Evolutionary conservation across 2,888 invertebrate species (phyloP).

Genomic region (Thera britannica): DNA sequence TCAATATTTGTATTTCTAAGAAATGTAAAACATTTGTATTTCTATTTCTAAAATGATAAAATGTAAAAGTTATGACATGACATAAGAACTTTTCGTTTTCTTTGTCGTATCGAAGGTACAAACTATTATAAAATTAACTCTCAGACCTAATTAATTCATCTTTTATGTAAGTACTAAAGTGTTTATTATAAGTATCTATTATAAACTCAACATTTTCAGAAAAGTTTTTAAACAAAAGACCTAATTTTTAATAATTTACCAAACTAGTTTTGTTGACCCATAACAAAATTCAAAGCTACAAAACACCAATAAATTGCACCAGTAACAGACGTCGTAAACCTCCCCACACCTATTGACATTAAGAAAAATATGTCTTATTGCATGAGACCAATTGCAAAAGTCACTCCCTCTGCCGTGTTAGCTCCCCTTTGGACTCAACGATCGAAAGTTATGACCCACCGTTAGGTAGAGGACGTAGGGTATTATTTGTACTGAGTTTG

Average conservation of each 20-base stretch:
- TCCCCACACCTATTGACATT: constrained; percentile 58
- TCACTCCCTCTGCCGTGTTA: constrained; percentile 58
- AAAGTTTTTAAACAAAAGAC: not conserved
- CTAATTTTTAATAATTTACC: no score
- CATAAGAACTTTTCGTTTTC: no score
- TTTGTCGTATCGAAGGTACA: no score
- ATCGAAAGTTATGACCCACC: constrained; percentile 67
- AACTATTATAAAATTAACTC: no score
- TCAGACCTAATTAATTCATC: no score
- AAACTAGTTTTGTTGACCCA: not conserved
- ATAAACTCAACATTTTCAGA: not conserved
- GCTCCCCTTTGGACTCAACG: constrained; percentile 62
- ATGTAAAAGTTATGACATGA: no score
- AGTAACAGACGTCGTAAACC: constrained; percentile 49
- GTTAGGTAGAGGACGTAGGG: constrained; percentile 45
- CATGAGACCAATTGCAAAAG: constrained; percentile 64
- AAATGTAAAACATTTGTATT: no score
- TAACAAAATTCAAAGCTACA: constrained; percentile 22
- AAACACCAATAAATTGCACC: constrained; percentile 34
- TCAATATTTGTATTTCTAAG: no score
- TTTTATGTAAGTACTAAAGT: no score
- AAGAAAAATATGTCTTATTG: constrained; percentile 68
- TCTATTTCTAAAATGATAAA: no score
- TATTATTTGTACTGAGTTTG: not conserved
- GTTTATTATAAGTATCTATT: no score